A percentile compares a stretch with the other conserved stretches of the same genome.
These are phyloP conservation scores for Lepilemur septentrionalis DNA, from an alignment of 2,797 vertebrate genomes.

Conservation along the genomic window DNA sequence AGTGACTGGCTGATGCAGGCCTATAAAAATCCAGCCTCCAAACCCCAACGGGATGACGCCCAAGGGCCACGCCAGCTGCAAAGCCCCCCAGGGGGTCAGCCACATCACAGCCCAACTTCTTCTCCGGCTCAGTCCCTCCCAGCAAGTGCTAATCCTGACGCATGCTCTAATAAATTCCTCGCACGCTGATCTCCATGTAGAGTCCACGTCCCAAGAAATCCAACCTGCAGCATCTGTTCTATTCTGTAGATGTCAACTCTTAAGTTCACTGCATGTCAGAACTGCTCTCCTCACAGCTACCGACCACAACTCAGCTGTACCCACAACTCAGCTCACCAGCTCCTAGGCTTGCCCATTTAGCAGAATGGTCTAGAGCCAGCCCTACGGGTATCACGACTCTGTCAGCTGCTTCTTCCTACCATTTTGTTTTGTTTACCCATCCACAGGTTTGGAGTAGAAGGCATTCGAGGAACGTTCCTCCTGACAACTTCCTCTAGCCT, in stretches of 20 bases:
- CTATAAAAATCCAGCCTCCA: neutral
- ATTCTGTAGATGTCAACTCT: neutral
- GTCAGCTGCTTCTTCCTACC: neutral
- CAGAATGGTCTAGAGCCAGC: neutral
- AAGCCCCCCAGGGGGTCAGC: too few relatives aligned
- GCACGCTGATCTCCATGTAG: neutral
- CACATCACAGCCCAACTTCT: neutral
- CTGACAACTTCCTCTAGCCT: neutral
- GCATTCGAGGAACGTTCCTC: neutral
- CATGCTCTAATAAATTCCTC: neutral
- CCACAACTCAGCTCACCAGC: neutral
- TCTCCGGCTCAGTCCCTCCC: neutral
- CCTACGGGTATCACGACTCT: rapidly evolving
- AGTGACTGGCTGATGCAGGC: neutral
- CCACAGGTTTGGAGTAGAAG: neutral
- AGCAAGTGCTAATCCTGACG: neutral
- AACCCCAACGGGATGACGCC: neutral
- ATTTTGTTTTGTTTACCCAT: neutral
- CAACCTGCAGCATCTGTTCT: neutral
- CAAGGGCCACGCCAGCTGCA: neutral
- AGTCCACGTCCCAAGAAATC: neutral
- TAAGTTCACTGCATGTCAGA: neutral
- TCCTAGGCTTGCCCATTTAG: neutral
- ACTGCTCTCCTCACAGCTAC: neutral
- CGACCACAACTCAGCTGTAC: neutral